A percentile compares a stretch with the other conserved stretches of the same genome.
phyloP scores from a whole-genome alignment of 2,888 invertebrate genomes.

The Celastrina argiolus region DNA sequence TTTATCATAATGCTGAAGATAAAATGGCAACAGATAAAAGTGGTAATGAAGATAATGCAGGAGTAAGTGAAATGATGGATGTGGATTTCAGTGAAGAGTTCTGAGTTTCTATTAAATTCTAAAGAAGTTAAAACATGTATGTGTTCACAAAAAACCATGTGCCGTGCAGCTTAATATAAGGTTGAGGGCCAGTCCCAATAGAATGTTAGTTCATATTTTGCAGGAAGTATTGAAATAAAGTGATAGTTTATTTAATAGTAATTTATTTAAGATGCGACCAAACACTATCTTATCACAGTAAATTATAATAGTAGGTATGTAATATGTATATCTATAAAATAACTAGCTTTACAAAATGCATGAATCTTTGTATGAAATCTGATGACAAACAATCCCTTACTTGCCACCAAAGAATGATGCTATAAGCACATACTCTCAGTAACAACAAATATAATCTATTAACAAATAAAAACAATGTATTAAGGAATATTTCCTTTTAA shows the following conservation, averaged over 20 bases:
- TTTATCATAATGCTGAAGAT: not conserved
- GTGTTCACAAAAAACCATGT: no score
- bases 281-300: conserved; percentile 59
- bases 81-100: conserved; percentile 64
- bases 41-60: not conserved
- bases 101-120: conserved; percentile 33
- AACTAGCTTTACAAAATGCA: conserved; percentile 43
- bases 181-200: not conserved
- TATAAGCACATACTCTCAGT: not conserved
- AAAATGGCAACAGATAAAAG: not conserved
- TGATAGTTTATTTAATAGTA: conserved; percentile 36
- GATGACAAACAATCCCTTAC: conserved; percentile 6
- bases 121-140: no score
- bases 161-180: no score
- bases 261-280: conserved; percentile 53
- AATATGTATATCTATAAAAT: conserved; percentile 36
- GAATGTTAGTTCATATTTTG: not conserved
- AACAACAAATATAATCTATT: not conserved
- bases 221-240: conserved; percentile 34
- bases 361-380: conserved; percentile 44
- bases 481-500: not conserved
- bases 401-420: not conserved
- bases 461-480: not conserved
- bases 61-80: conserved; percentile 51
- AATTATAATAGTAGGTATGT: conserved; percentile 39